Base-by-base conservation (phyloP, 2,113 vertebrate species). In the Connochaetes taurinus region DNA sequence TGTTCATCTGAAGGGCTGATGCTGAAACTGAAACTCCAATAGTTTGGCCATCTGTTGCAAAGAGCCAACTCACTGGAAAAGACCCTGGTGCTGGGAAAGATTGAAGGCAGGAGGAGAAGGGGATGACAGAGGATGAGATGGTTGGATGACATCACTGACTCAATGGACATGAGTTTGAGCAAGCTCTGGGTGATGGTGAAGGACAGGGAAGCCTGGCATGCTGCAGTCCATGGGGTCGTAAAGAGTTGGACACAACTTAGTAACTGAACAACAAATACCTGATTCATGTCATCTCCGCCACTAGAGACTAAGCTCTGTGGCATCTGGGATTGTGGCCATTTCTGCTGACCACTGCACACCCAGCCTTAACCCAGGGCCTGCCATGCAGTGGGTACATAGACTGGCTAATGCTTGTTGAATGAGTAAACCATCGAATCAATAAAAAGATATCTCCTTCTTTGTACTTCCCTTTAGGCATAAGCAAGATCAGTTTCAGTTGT, bases 361-460 rank as follows among this genome's bases (percentile, higher is more conserved):
- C 57, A 43, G 19, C 5, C 43, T 62, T 76, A 11, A 8, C 57
- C 8, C 16, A 5, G 33, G 40, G 33, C 29, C 57, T 74, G 15
- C 6, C 17, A 6, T 6, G 2, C 2, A 31, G 16, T 1, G 5
- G 14, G 7, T 2, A 43, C 23, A 7, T 76, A 43, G 27, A 5
- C 27, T 14, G 13, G 33, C 29, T 62, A 13, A 25, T 7, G 6
- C 74, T 58, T 74, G 67, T 47, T 17, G 58, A 94, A 40, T 78
- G 87, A 47, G 13, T 8, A 7, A 94, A 60, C 4, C 0, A 47
- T 6, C 9, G n/a, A 53, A 58, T 52, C 71, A 83, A n/a, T 15
- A 6, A 40, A 62, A 36, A 29, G 13, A 6, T n/a, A 50, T 4
- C 5, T 45, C 5, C 64, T 71, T 53, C 36, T 82, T 67, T n/a